phyloP scores from a whole-genome alignment of 2,113 vertebrate genomes.

The Proterorhinus semilunaris region DNA sequence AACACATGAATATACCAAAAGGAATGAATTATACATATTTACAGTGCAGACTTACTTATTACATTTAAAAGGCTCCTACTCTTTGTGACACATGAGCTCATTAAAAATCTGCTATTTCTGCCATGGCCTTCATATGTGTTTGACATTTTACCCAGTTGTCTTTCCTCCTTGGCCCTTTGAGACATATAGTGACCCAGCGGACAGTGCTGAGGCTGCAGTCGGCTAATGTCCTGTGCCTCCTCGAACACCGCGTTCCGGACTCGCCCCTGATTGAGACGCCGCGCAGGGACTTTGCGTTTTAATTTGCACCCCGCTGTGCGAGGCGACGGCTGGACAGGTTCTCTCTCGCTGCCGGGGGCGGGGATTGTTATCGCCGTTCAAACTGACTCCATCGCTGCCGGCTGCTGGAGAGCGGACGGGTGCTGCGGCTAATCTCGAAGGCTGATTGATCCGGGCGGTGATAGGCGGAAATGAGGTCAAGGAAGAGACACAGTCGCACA shows the following conservation, averaged over 20 bases:
- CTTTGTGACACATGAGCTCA: too few relatives aligned
- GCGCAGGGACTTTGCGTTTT: neutral
- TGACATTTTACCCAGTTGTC: neutral
- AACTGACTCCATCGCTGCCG: slow-evolving; percentile 5
- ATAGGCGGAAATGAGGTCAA: slow-evolving; percentile 22
- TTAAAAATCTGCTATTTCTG: too few relatives aligned
- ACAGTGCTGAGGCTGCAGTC: neutral
- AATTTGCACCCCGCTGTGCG: neutral
- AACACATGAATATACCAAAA: too few relatives aligned
- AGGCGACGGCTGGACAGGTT: too few relatives aligned
- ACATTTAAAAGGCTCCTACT: too few relatives aligned
- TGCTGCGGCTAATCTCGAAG: slow-evolving; percentile 12
- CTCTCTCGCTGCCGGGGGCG: too few relatives aligned
- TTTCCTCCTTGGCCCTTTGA: neutral
- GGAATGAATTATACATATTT: too few relatives aligned
- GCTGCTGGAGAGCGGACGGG: slow-evolving; percentile 1
- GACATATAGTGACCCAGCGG: neutral
- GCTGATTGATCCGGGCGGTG: slow-evolving; percentile 26
- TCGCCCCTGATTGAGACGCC: neutral
- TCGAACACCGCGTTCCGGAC: neutral
- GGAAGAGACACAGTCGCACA: neutral
- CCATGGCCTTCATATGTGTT: neutral
- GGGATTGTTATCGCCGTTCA: slow-evolving; percentile 11
- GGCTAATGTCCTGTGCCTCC: neutral
- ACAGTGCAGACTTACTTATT: too few relatives aligned